These are phyloP conservation scores for Oxygymnocypris stewartii DNA, from an alignment of 2,113 vertebrate species.

Conservation along the genomic window DNA sequence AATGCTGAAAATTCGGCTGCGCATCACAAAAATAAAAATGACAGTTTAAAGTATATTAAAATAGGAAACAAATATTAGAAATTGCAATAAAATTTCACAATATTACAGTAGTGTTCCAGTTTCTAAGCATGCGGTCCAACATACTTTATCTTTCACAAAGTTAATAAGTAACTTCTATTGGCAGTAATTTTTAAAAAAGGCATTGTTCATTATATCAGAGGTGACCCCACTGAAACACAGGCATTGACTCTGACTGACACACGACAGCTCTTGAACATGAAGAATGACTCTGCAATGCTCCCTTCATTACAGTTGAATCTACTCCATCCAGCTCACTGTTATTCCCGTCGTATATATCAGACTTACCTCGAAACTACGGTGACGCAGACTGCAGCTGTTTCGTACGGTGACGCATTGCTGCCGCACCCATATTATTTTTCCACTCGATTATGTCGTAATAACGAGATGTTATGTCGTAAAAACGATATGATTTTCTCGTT, in stretches of 20 bases:
- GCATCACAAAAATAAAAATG: no score
- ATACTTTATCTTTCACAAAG: conserved; percentile 1
- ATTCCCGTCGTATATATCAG: neutral
- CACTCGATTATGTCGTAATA: no score
- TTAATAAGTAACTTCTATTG: conserved; percentile 9
- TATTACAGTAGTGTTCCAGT: neutral
- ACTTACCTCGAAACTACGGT: no score
- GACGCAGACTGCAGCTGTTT: no score
- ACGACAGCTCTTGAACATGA: neutral
- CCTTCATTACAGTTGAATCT: neutral
- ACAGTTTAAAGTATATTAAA: no score
- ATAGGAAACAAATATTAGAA: no score
- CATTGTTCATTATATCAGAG: conserved; percentile 32
- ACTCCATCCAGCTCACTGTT: neutral
- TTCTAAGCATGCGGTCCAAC: neutral
- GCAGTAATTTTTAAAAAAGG: neutral
- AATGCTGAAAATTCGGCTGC: no score
- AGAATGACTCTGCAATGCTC: neutral
- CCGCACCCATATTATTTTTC: no score
- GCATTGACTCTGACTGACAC: neutral
- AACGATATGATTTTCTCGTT: no score
- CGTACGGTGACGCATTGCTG: no score
- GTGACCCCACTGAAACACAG: neutral
- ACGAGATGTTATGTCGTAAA: no score
- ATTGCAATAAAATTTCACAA: no score